Evolutionary conservation across 2,113 vertebrate species (phyloP).

Genomic region (Parotia lawesii): DNA sequence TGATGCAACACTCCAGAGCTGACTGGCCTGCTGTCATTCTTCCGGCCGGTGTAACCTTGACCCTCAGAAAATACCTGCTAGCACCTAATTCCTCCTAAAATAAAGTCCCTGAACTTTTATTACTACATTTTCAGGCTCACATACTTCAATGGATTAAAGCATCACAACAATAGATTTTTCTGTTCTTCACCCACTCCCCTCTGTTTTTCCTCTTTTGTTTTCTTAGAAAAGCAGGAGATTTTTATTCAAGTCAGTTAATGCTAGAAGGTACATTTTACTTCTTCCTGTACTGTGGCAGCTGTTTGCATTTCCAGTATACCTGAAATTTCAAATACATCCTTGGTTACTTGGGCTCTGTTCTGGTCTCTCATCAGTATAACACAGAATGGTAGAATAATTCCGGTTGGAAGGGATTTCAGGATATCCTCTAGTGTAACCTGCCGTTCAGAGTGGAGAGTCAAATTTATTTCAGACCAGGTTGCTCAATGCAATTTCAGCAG

Average conservation of each 20-base stretch:
- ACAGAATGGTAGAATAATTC: background rate
- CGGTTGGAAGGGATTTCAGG: background rate
- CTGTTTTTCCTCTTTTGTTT: background rate
- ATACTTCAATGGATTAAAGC: background rate
- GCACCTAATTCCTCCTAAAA: background rate
- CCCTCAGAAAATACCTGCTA: background rate
- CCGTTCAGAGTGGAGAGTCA: background rate
- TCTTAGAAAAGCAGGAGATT: background rate
- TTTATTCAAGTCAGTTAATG: background rate
- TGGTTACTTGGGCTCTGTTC: background rate
- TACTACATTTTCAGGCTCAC: background rate
- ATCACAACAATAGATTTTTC: background rate
- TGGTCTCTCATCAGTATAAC: background rate
- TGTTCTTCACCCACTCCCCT: background rate
- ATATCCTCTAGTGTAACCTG: background rate
- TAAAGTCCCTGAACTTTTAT: background rate
- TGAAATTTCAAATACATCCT: background rate
- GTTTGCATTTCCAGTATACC: background rate
- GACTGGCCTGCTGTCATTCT: background rate
- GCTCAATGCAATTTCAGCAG: background rate
- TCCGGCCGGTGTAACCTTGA: background rate
- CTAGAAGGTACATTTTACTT: background rate
- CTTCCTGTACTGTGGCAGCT: background rate
- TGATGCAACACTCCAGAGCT: background rate
- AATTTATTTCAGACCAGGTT: background rate